Percentiles rank a stretch among this genome's conserved stretches.
Conservation (phyloP, 2,113 vertebrate genomes). For the Cairina moschata region DNA sequence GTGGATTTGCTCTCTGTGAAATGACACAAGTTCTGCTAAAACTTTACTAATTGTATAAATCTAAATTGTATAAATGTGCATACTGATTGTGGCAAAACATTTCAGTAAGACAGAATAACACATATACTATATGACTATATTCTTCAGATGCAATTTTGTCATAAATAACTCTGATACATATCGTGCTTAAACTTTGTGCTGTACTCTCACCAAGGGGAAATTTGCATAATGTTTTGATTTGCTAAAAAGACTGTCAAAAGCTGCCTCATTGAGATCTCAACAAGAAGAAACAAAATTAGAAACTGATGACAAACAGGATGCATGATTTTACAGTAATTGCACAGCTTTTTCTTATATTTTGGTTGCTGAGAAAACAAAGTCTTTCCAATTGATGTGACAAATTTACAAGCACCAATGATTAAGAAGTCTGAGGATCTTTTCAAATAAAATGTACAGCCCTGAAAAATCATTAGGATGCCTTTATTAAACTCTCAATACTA, state of each 20-base stretch:
- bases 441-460: background rate
- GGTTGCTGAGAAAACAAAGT: slow-evolving; percentile 1
- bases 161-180: background rate
- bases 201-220: background rate
- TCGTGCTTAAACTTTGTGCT: background rate
- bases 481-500: background rate
- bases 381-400: background rate
- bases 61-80: background rate
- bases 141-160: background rate
- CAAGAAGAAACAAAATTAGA: slow-evolving; percentile 21
- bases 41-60: background rate
- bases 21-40: background rate
- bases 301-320: background rate
- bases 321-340: background rate
- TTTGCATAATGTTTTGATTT: background rate
- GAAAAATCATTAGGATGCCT: background rate
- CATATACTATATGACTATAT: background rate
- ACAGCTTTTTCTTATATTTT: background rate
- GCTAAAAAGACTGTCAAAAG: background rate
- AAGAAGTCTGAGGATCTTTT: background rate
- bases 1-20: background rate
- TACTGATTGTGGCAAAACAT: background rate
- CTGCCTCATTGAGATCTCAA: background rate
- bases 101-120: background rate
- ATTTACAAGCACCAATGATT: background rate